Evolutionary conservation across 2,797 vertebrate genomes (phyloP).

Genomic region (Coendou prehensilis): DNA sequence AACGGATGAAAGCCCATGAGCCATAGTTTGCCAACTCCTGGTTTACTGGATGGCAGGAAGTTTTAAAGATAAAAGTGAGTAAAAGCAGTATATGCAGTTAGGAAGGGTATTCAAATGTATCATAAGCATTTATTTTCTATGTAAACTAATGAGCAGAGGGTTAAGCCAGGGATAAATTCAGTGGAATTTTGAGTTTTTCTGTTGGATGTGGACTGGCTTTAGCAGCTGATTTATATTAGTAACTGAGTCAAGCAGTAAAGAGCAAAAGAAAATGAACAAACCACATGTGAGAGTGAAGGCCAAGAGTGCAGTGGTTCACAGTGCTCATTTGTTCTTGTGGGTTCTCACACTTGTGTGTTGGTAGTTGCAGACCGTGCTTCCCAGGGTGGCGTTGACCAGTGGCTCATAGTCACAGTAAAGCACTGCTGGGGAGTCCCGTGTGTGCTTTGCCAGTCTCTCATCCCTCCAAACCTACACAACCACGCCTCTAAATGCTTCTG

Average conservation of each 20-base stretch:
- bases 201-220: not conserved
- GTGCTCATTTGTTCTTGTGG: not conserved
- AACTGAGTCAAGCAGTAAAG: slow-evolving; percentile 38
- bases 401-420: not conserved
- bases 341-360: not conserved
- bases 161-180: slow-evolving; percentile 14
- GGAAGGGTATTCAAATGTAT: not conserved
- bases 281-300: not conserved
- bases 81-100: slow-evolving; percentile 16
- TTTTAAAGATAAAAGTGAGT: slow-evolving; percentile 30
- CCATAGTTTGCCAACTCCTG: not conserved
- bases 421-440: not conserved
- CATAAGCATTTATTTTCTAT: not conserved
- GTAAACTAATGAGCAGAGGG: not conserved
- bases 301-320: not conserved
- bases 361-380: not conserved
- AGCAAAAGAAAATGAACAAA: slow-evolving; percentile 43
- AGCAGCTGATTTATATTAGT: not conserved
- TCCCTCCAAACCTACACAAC: not conserved
- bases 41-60: slow-evolving; percentile 28
- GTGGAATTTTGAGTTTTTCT: slow-evolving; percentile 51
- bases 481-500: not conserved
- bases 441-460: not conserved
- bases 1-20: not conserved
- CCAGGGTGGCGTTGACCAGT: not conserved